phyloP scores from a whole-genome alignment of 1,140 invertebrate species.

The Bombus picipes region DNA sequence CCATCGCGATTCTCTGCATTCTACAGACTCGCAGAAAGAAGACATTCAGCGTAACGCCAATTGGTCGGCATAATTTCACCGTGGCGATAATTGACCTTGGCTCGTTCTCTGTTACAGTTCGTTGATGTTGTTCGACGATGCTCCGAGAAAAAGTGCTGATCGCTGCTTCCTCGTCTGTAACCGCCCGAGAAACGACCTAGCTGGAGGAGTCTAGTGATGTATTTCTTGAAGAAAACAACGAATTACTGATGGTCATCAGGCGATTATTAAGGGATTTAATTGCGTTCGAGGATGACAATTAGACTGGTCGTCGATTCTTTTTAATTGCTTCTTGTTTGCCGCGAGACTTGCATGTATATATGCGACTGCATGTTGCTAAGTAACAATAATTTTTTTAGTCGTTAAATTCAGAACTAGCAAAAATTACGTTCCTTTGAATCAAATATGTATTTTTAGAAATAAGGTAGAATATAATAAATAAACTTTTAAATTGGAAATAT shows the following conservation, averaged over 20 bases:
- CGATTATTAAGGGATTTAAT: constrained; percentile 17
- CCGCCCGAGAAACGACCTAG: not conserved
- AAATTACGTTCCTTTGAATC: no score
- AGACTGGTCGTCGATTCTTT: no score
- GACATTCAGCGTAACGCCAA: constrained; percentile 27
- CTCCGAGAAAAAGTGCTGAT: constrained; percentile 18
- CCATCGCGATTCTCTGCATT: not conserved
- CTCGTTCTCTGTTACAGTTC: constrained; percentile 19
- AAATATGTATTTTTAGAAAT: no score
- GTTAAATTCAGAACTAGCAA: not conserved
- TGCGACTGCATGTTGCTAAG: not conserved
- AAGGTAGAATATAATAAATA: no score
- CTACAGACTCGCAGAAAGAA: constrained; percentile 10
- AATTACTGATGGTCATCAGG: constrained; percentile 1
- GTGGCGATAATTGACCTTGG: constrained; percentile 29
- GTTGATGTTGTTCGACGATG: constrained; percentile 1
- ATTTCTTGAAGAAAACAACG: constrained; percentile 3
- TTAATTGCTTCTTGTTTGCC: not conserved
- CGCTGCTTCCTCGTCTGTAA: not conserved
- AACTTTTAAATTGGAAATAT: not conserved
- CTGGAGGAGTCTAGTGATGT: no score
- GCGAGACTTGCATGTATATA: no score
- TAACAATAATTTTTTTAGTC: not conserved
- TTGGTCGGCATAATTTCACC: constrained; percentile 17
- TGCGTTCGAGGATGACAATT: constrained; percentile 14